These are phyloP conservation scores for Dicaeum eximium DNA, from an alignment of 2,113 vertebrate species.

Conservation along the genomic window DNA sequence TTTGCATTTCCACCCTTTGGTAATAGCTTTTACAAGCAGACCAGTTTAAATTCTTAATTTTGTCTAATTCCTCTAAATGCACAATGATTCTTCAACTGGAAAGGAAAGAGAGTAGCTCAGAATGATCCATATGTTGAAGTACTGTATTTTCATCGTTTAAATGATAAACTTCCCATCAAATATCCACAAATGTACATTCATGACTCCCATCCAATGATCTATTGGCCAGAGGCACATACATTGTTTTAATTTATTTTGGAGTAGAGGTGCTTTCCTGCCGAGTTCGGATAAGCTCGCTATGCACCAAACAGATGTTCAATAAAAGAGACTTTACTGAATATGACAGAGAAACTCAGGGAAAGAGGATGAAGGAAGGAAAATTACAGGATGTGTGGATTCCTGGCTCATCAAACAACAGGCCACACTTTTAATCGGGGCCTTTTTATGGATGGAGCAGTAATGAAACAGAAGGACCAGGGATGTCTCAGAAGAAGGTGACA, in stretches of 20 bases:
- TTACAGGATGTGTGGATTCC: not conserved
- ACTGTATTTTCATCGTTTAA: slow-evolving; percentile 55
- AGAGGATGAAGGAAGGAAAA: slow-evolving; percentile 17
- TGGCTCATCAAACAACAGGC: slow-evolving; percentile 10
- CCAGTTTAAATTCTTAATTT: slow-evolving; percentile 52
- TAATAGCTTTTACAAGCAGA: slow-evolving; percentile 15
- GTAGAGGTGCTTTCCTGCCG: slow-evolving; percentile 65
- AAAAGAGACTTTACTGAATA: slow-evolving; percentile 52
- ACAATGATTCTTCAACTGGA: slow-evolving; percentile 51
- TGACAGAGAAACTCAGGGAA: slow-evolving; percentile 17
- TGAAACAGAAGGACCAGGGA: not conserved
- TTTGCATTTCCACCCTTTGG: not conserved
- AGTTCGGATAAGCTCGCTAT: slow-evolving; percentile 44
- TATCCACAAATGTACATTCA: slow-evolving; percentile 52
- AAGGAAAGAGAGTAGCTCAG: slow-evolving; percentile 31
- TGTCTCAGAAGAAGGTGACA: not conserved
- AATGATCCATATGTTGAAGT: slow-evolving; percentile 64
- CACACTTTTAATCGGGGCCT: not conserved
- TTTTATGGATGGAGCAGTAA: not conserved
- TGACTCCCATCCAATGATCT: slow-evolving; percentile 61
- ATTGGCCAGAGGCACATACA: slow-evolving; percentile 65
- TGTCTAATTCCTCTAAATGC: slow-evolving; percentile 45
- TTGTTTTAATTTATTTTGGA: slow-evolving; percentile 70
- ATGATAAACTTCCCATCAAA: slow-evolving; percentile 59
- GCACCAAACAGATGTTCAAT: slow-evolving; percentile 58